Evolutionary conservation across 2,888 invertebrate species (phyloP).

Genomic region (Pycnomerus fuliginosus): DNA sequence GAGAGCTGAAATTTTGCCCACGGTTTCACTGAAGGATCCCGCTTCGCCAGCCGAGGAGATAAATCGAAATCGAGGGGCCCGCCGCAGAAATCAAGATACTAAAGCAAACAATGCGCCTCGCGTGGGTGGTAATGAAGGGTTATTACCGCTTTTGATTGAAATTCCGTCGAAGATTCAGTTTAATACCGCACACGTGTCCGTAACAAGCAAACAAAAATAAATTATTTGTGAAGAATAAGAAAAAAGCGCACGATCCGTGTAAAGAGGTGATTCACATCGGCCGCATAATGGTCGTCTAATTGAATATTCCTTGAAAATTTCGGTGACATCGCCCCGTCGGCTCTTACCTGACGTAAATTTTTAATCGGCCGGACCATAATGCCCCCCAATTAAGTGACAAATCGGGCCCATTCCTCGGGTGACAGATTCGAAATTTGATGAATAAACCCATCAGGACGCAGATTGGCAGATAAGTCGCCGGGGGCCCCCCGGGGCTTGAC

Average conservation of each 20-base stretch:
- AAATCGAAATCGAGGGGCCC: too few species aligned
- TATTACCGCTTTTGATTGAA: conserved; percentile 3
- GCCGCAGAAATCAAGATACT: too few species aligned
- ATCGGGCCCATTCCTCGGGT: conserved; percentile 13
- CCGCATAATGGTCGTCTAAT: conserved; percentile 24
- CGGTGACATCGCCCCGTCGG: conserved; percentile 3
- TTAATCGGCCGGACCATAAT: conserved; percentile 1
- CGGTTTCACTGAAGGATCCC: too few species aligned
- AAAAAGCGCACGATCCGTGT: conserved; percentile 30
- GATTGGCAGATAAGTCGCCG: conserved; percentile 18
- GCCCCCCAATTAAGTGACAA: conserved; percentile 13
- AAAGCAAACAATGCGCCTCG: too few species aligned
- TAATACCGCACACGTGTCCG: conserved; percentile 17
- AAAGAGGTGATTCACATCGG: conserved; percentile 40
- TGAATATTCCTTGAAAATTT: conserved; percentile 22
- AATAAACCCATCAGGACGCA: conserved; percentile 13
- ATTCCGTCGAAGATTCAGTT: conserved; percentile 8
- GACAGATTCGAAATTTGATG: conserved; percentile 17
- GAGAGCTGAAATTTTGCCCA: too few species aligned
- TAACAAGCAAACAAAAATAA: conserved; percentile 17
- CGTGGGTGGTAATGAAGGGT: too few species aligned
- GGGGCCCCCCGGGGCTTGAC: too few species aligned
- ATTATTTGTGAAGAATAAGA: too few species aligned
- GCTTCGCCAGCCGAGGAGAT: too few species aligned
- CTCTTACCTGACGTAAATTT: conserved; percentile 12